Percentiles rank a stretch among this genome's conserved stretches.
phyloP scores from a whole-genome alignment of 2,113 vertebrate genomes.

The Solenodon paradoxus region DNA sequence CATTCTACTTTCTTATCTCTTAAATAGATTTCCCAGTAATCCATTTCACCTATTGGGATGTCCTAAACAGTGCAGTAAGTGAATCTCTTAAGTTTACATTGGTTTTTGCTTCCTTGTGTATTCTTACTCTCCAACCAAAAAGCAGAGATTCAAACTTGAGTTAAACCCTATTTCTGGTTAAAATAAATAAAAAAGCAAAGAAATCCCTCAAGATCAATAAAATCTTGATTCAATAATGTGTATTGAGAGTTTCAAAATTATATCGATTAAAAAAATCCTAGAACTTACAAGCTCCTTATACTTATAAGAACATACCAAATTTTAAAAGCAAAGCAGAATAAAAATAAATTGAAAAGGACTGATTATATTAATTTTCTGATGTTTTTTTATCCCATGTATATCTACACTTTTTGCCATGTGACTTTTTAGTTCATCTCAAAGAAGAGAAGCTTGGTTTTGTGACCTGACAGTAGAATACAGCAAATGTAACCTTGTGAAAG shows the following conservation, averaged over 20 bases:
- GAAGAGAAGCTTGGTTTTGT: neutral
- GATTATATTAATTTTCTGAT: neutral
- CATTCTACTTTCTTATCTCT: neutral
- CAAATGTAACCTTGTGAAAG: neutral
- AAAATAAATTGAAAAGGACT: neutral
- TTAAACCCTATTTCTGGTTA: neutral
- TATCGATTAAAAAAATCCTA: neutral
- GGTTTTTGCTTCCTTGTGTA: accelerated
- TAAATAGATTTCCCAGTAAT: neutral
- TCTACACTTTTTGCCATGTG: neutral
- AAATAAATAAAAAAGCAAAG: neutral
- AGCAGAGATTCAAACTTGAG: neutral
- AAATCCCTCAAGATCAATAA: neutral
- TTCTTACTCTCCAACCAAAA: neutral
- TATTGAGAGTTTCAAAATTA: neutral
- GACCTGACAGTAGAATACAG: neutral
- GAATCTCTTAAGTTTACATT: neutral
- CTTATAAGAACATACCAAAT: neutral
- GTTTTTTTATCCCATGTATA: neutral
- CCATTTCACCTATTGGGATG: neutral
- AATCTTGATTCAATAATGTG: neutral
- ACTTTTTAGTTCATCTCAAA: neutral
- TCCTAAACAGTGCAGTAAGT: neutral
- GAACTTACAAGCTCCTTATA: neutral
- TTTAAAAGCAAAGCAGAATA: neutral